phyloP scores from a whole-genome alignment of 2,113 vertebrate species.

The Panthera uncia region DNA sequence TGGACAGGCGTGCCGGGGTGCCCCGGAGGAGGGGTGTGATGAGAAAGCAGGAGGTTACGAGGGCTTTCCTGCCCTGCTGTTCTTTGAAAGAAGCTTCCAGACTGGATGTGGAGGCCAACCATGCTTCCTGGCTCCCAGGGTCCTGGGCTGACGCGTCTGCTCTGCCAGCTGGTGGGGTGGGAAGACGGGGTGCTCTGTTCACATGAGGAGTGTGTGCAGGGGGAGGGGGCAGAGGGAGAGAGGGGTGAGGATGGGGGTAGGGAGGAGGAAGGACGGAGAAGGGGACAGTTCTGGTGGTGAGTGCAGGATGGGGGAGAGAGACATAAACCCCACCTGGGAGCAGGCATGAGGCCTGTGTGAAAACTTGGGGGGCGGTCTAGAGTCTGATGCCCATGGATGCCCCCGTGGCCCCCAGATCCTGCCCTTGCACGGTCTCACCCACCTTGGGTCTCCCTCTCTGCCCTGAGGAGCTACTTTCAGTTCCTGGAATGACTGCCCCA shows the following conservation, averaged over 20 bases:
- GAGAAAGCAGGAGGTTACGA: neutral
- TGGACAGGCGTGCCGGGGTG: neutral
- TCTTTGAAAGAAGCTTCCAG: neutral
- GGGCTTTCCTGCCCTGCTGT: neutral
- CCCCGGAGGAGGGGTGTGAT: neutral
- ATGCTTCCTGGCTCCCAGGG: neutral
- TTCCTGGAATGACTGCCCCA: neutral
- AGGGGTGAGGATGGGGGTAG: neutral
- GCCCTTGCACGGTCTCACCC: too few species aligned
- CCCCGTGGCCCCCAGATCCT: too few species aligned
- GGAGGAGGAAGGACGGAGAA: neutral
- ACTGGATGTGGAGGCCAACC: neutral
- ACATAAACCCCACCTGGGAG: neutral
- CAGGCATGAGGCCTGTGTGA: neutral
- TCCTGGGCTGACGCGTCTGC: fast-evolving
- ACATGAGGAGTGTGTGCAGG: neutral
- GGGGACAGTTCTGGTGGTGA: neutral
- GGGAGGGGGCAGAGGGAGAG: neutral
- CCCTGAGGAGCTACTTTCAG: fast-evolving
- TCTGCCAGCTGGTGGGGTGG: neutral
- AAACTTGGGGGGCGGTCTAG: neutral
- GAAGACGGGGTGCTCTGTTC: neutral
- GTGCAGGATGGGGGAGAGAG: neutral
- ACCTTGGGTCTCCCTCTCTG: too few species aligned
- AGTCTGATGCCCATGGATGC: fast-evolving